Evolutionary conservation across 2,113 vertebrate genomes (phyloP), one percentile per base, ranked within the genome.

Genomic region (Leptobrachium leishanense): DNA sequence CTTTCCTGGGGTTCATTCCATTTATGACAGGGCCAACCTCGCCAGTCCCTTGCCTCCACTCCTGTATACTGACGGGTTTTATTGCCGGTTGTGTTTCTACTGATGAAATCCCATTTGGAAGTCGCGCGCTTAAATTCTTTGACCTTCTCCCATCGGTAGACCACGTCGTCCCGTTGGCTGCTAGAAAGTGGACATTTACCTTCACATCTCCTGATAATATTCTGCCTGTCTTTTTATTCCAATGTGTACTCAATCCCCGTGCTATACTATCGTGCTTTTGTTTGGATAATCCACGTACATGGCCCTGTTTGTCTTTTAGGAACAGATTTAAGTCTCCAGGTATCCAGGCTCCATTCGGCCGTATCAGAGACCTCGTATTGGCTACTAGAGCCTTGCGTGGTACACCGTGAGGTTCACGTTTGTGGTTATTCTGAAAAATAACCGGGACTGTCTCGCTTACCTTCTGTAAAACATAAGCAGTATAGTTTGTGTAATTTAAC

Each of bases 361-460:
- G 1, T 10, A 12, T 1, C 11, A 15, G 55, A 15, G 55, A 15
- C 1, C 6, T 13, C 6, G 55, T 11, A 12, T 59, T 59, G 55
- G 9, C 11, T 3, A 3, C 13, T 3, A 15, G 11, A 59, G 9
- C 10, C 55, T 15, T 59, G 55, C 2, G 11, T 12, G 3, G 11
- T 11, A 15, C 13, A 4, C 55, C 2, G 13, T 81, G 44, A 59
- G 75, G 67, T 13, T 43, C 85, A 54, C 74, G 42, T 63, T 84
- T 11, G 57, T 81, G 57, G n/a, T 2, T 43, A 69, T 66, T 65
- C 13, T 88, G 76, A 66, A 82, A 87, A 77, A 84, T 71, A 46
- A 87, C 59, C 11, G 88, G 90, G 64, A 84, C 84, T 81, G 85
- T 79, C n/a, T 84, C 77, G 72, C 70, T 84, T 72, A 81, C 72